These are phyloP conservation scores for Metopia argyrocephala DNA, from an alignment of 2,888 invertebrate species.

Conservation along the genomic window DNA sequence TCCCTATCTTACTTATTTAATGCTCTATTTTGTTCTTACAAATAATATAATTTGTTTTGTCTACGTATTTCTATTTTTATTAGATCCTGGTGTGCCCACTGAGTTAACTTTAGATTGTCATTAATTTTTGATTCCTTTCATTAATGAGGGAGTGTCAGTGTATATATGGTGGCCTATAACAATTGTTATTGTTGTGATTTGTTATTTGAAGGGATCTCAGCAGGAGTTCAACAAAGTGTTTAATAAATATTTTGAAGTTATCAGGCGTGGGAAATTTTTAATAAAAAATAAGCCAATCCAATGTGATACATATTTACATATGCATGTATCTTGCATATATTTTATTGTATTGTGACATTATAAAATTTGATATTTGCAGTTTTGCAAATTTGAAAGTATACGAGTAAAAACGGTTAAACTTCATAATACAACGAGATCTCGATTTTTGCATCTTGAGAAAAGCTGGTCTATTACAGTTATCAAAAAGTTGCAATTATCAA, in stretches of 20 bases:
- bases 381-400: no score
- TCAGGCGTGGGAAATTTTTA: not conserved
- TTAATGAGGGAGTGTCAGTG: not conserved
- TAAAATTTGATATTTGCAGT: no score
- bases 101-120: not conserved
- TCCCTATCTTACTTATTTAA: not conserved
- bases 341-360: no score
- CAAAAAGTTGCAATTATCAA: no score
- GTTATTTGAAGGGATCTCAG: not conserved
- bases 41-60: not conserved
- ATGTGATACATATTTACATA: no score
- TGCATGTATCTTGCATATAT: no score
- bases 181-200: constrained; percentile 8
- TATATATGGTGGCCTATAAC: not conserved
- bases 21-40: not conserved
- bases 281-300: no score
- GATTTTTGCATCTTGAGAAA: no score
- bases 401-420: no score
- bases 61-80: not conserved
- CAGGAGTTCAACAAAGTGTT: not conserved
- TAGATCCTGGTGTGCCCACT: not conserved
- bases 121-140: not conserved
- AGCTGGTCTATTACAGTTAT: no score
- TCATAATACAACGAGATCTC: no score
- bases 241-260: not conserved